Evolutionary conservation across 2,797 vertebrate species (phyloP).

Genomic region (Pangasius macronema): DNA sequence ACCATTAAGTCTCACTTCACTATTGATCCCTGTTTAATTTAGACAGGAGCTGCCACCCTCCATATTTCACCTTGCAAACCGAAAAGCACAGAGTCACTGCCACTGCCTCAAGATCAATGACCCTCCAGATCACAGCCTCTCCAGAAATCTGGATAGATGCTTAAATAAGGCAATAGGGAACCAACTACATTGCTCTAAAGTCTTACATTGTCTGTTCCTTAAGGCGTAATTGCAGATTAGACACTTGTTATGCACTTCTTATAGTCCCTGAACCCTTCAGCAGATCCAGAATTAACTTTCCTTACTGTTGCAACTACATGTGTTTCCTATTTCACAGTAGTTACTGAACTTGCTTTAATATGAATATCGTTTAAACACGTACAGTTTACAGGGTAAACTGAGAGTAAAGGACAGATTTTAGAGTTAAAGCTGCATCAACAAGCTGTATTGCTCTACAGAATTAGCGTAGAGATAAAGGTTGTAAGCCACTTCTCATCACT

Average conservation of each 20-base stretch:
- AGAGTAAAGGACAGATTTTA: not conserved
- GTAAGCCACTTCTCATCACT: conserved; percentile 4
- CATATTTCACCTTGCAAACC: conserved; percentile 27
- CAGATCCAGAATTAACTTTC: not conserved
- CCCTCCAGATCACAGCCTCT: not conserved
- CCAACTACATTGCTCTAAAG: not conserved
- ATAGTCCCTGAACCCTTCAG: too few relatives aligned
- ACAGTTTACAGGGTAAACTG: not conserved
- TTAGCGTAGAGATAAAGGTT: not conserved
- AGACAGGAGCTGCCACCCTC: conserved; percentile 17
- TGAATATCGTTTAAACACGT: not conserved
- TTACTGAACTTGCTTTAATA: not conserved
- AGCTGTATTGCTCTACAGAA: not conserved
- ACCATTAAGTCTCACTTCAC: conserved; percentile 15
- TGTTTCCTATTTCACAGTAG: not conserved
- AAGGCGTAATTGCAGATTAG: not conserved
- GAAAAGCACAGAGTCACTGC: not conserved
- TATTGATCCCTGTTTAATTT: conserved; percentile 30
- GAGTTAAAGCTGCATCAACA: not conserved
- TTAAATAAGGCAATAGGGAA: not conserved
- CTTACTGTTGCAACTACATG: not conserved
- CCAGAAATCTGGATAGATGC: not conserved
- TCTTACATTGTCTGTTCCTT: not conserved
- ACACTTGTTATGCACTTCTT: not conserved
- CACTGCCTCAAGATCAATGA: conserved; percentile 6